phyloP scores from a whole-genome alignment of 2,888 invertebrate species.

The Metalampra italica region DNA sequence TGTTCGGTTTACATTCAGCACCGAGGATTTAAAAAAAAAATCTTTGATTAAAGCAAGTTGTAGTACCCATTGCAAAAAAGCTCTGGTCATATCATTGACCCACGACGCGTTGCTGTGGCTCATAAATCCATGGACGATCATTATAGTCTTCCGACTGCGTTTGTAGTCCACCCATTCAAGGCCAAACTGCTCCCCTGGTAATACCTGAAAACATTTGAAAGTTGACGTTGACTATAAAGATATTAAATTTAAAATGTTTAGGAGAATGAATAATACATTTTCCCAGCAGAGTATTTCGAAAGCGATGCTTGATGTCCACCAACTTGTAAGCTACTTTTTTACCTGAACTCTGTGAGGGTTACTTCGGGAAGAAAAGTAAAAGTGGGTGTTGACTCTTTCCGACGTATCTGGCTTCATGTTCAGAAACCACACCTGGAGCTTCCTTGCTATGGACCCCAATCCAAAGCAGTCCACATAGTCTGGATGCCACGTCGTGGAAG shows the following conservation, averaged over 20 bases:
- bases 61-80: conserved; percentile 76
- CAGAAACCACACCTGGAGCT: conserved; percentile 44
- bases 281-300: too few species aligned
- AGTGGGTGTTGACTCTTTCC: conserved; percentile 65
- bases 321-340: too few species aligned
- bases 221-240: too few species aligned
- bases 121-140: conserved; percentile 82
- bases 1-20: too few species aligned
- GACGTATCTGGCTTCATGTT: conserved; percentile 61
- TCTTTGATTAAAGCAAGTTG: too few species aligned
- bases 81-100: conserved; percentile 78
- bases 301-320: too few species aligned
- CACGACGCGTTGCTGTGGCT: conserved; percentile 78
- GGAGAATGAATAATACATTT: too few species aligned
- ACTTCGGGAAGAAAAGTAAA: conserved; percentile 65
- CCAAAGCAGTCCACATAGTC: conserved; percentile 72
- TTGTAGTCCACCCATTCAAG: conserved; percentile 79
- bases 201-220: conserved; percentile 37
- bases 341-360: conserved; percentile 61
- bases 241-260: too few species aligned
- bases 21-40: too few species aligned
- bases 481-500: conserved; percentile 12
- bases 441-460: conserved; percentile 52
- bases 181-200: conserved; percentile 68
- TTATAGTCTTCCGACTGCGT: conserved; percentile 69